Base-by-base conservation (phyloP, 2,888 invertebrate genomes). In the Branchellion lobata region DNA sequence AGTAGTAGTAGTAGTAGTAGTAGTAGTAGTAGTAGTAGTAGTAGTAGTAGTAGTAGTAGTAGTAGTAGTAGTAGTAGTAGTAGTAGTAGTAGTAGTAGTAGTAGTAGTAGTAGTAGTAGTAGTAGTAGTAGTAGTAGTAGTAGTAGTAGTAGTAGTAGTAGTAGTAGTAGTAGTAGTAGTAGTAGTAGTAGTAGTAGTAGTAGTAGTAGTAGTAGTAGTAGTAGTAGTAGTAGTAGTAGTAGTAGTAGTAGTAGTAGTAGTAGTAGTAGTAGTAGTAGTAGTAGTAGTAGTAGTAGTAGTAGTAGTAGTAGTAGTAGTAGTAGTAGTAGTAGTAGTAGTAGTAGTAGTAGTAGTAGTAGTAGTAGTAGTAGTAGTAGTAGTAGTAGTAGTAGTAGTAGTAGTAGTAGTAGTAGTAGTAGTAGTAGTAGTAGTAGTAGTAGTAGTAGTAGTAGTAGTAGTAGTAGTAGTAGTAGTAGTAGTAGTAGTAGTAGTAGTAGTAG, bases 131-230 rank as follows among this genome's bases (percentile, higher is more conserved):
- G 71, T 71, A 71, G 71, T 71, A 33, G 71, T 71, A 71, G 71
- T 71, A 71, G 71, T 71, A 71, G 71, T 71, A 71, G 71, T 71
- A 71, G 71, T 71, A 71, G 71, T 71, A 71, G 71, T 71, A 71
- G 71, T 71, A 71, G 71, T 71, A 71, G 65, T 65, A 65, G 65
- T 65, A 65, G 65, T 65, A 65, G 65, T 65, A 65, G 65, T 65
- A 21, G 65, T 65, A 65, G 65, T 65, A 65, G 65, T 65, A 65
- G 65, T 65, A 65, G 65, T 65, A 65, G 65, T 29, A 27, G 24
- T 65, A 27, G 24, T 65, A 27, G 24, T 65, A 27, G 3, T 65
- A 27, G 24, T 65, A 27, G 8, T 29, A 27, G 24, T 29, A 27
- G 24, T 65, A 65, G 24, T 29, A 27, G 24, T 65, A 65, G 24